Evolutionary conservation across 1,140 invertebrate genomes (phyloP), one percentile per base, ranked within the genome.

Genomic region (Trichoplusia ni): DNA sequence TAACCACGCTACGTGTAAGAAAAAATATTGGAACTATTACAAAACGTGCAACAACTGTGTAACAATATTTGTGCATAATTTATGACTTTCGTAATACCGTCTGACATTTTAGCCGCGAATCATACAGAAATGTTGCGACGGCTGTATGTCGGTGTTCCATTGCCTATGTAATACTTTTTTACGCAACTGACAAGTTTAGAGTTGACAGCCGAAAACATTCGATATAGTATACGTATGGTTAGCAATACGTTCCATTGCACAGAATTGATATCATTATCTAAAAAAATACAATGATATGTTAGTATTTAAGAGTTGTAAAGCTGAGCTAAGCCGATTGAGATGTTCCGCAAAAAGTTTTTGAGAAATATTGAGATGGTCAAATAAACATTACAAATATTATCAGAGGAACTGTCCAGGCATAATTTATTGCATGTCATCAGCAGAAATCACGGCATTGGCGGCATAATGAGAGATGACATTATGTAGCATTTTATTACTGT

Each of bases 61-160:
- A 21, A 25, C 38, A 54, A 54, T 38, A 19, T 38, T 37, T 19
- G 37, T 11, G 21, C 1, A 54, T 14, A 38, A 54, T 38, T 25
- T 53, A 53, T 53, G 8, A 5, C 35, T 53, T 53, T 37, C 9
- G 19, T 25, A 54, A 54, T 37, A 13, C n/a, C 9, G 33, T 33
- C 33, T 54, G 33, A 18, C 33, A 49, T 54, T 35, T 54, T 38
- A 38, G 27, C 16, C 13, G 6, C 16, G n/a, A 11, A 21, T 23
- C 19, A 19, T 8, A 7, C 13, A 13, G 2, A 16, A 19, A 13
- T 54, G 19, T 25, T 23, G n/a, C 33, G 49, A 13, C 33, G 49
- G 33, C 21, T 13, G 27, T 16, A 31, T 49, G 44, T 1, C 18
- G 16, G 9, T n/a, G 13, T 29, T 49, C 3, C 29, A 49, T 18